Evolutionary conservation across 2,113 vertebrate species (phyloP), one percentile per base, ranked within the genome.

Genomic region (Candoia aspera): DNA sequence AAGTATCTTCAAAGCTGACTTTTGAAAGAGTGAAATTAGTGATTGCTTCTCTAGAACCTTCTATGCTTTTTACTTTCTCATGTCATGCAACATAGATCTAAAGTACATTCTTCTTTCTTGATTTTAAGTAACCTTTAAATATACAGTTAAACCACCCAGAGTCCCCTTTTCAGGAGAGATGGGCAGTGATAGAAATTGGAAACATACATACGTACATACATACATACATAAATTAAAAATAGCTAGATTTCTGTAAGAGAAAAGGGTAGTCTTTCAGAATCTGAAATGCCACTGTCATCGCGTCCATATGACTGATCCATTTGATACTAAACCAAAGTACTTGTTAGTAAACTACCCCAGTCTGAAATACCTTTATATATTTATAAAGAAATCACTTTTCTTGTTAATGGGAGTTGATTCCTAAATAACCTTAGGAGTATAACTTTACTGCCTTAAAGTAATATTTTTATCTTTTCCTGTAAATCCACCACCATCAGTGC

Each of bases 401-500:
- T 26, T 53, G 29, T 85, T 33, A 49, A 11, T 62, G 58, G 29
- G 57, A 85, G 6, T 62, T 62, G 42, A 24, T 91, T 59, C 19
- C 58, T 91, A 73, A 54, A 19, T 23, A 33, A 42, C 26, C 12
- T 84, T 59, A 90, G 24, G 57, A 60, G 19, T 83, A 24, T 46
- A 49, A 54, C 23, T 73, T 33, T 62, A 29, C 37, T 90, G 19
- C 60, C 49, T 68, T 87, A 42, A 62, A 55, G 60, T 37, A 9
- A 33, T 8, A 79, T 91, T 94, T 96, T 87, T 88, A 88, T 59
- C 55, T 10, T 89, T 90, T 37, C 88, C 94, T 94, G 54, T 94
- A 94, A 95, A 95, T 92, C 87, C 88, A 92, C 93, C 94, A 93
- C 73, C 91, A 92, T 58, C 0, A 54, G 53, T 24, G 89, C 79